phyloP scores from a whole-genome alignment of 2,888 invertebrate species.

The Nomada lathburiana region DNA sequence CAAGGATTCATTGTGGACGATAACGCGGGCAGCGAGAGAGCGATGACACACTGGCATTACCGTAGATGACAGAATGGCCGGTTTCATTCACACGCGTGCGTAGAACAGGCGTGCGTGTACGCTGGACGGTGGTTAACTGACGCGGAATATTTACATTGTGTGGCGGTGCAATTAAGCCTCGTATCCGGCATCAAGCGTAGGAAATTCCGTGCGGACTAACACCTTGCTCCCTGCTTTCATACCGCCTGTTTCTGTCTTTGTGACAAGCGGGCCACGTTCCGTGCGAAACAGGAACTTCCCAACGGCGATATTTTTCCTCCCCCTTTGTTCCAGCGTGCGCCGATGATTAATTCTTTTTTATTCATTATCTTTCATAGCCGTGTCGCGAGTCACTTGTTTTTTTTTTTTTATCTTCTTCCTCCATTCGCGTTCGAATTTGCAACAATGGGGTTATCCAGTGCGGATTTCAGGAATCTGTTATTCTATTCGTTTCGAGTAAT shows the following conservation, averaged over 20 bases:
- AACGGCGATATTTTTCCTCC: constrained; percentile 15
- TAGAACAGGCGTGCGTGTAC: constrained; percentile 35
- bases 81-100: constrained; percentile 71
- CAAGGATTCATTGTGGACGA: constrained; percentile 73
- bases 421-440: background rate
- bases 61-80: constrained; percentile 78
- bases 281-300: constrained; percentile 50
- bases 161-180: constrained; percentile 82
- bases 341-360: constrained; percentile 3
- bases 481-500: too few relatives aligned
- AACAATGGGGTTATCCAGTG: background rate
- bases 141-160: constrained; percentile 83
- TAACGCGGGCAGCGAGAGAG: constrained; percentile 66
- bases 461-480: too few relatives aligned
- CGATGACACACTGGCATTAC: constrained; percentile 80
- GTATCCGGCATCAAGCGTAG: constrained; percentile 81
- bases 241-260: constrained; percentile 60
- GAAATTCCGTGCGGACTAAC: constrained; percentile 80
- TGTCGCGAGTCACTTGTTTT: background rate
- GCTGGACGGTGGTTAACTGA: constrained; percentile 79
- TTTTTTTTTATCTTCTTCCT: background rate
- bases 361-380: background rate
- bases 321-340: constrained; percentile 5
- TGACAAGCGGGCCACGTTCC: constrained; percentile 50
- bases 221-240: constrained; percentile 71